Conservation (phyloP, 2,113 vertebrate species). For the Tenrec ecaudatus region DNA sequence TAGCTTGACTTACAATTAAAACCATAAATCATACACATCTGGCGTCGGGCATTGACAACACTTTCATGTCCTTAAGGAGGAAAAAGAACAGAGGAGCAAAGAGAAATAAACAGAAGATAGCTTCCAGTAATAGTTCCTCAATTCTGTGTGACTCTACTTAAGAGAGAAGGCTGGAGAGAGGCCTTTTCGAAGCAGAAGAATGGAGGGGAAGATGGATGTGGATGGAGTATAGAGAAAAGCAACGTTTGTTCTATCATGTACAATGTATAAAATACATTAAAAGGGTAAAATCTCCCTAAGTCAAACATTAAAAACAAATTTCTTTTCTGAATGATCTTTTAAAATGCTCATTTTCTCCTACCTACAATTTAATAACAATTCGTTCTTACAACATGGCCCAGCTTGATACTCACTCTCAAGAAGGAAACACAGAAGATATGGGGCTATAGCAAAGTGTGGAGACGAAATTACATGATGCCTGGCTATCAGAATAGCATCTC, state of each 20-base stretch:
- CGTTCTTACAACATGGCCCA: too few relatives aligned
- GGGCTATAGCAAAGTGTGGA: too few relatives aligned
- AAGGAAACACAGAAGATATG: too few relatives aligned
- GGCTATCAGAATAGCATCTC: too few relatives aligned
- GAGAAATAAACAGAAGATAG: neutral
- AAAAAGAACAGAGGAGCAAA: neutral
- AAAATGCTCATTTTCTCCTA: neutral
- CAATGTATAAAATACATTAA: neutral
- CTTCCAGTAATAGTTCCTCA: neutral
- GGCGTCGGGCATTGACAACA: neutral
- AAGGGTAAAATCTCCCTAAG: neutral
- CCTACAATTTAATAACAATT: too few relatives aligned
- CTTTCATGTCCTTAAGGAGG: neutral
- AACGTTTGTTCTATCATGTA: neutral
- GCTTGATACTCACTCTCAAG: too few relatives aligned
- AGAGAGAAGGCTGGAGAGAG: neutral
- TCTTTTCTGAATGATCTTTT: neutral
- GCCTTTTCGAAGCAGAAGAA: neutral
- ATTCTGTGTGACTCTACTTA: neutral
- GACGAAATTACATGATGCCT: too few relatives aligned
- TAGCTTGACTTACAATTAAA: slow-evolving; percentile 49
- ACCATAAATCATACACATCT: neutral
- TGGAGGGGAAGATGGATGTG: neutral
- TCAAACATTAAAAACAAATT: neutral
- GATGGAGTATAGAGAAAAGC: neutral